Evolutionary conservation across 2,113 vertebrate species (phyloP).

Genomic region (Lophotis ruficrista): DNA sequence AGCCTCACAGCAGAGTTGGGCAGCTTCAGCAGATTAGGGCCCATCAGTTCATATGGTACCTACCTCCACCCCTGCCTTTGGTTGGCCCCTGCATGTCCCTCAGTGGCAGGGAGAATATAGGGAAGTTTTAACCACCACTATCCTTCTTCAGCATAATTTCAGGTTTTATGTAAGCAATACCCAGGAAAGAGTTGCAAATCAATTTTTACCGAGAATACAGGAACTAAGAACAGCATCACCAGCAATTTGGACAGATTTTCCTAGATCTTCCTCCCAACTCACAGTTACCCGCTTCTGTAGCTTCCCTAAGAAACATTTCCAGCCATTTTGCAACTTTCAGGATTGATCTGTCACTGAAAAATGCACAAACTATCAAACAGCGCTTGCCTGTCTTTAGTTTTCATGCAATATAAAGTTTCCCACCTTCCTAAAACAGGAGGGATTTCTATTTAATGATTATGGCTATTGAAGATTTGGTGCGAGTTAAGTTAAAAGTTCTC

Average conservation of each 20-base stretch:
- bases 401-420: background rate
- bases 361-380: background rate
- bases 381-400: background rate
- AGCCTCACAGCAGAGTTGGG: background rate
- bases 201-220: background rate
- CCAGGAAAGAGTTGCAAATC: background rate
- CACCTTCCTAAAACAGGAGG: background rate
- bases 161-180: background rate
- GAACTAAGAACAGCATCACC: background rate
- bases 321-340: background rate
- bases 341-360: background rate
- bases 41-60: background rate
- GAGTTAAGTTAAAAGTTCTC: background rate
- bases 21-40: background rate
- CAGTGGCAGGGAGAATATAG: background rate
- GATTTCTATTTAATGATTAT: background rate
- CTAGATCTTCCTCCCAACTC: background rate
- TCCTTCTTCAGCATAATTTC: background rate
- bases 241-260: background rate
- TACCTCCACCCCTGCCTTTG: background rate
- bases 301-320: background rate
- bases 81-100: background rate
- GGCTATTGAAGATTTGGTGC: background rate
- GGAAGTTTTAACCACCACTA: background rate
- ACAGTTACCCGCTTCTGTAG: background rate